phyloP scores from a whole-genome alignment of 2,888 invertebrate genomes.

The Idaea aversata region DNA sequence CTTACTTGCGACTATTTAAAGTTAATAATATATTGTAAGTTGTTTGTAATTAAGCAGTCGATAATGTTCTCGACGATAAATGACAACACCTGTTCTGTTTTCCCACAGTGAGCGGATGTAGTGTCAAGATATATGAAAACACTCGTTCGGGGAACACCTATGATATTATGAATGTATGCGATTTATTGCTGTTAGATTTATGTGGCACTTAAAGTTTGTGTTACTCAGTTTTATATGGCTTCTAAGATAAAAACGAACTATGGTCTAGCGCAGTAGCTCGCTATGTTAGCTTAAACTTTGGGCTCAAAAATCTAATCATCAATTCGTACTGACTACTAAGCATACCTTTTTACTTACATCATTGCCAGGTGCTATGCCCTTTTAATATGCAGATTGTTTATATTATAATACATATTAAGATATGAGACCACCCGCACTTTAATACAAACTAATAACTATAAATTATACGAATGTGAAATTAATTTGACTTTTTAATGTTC shows the following conservation, averaged over 20 bases:
- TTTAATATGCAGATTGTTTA: neutral
- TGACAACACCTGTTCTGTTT: slow-evolving; percentile 74
- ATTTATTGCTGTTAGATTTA: slow-evolving; percentile 3
- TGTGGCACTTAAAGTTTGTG: neutral
- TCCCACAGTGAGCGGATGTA: slow-evolving; percentile 74
- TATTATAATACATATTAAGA: neutral
- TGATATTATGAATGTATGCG: slow-evolving; percentile 25
- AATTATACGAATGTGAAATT: neutral
- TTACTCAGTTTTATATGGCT: neutral
- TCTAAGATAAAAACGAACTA: neutral
- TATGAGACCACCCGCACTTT: neutral
- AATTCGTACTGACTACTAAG: neutral
- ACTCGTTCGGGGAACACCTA: slow-evolving; percentile 49
- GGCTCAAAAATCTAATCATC: neutral
- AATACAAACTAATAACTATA: neutral
- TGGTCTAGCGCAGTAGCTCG: neutral
- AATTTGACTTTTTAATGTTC: neutral
- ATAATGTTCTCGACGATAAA: slow-evolving; percentile 30
- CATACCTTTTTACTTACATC: neutral
- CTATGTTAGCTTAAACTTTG: neutral
- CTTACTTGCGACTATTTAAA: slow-evolving; percentile 13
- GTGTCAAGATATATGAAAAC: slow-evolving; percentile 67
- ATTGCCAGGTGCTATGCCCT: neutral
- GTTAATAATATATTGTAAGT: slow-evolving; percentile 19
- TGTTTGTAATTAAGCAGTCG: slow-evolving; percentile 44